Percentiles rank a stretch among this genome's conserved stretches.
These are phyloP conservation scores for Augiades crinisus DNA, from an alignment of 2,888 invertebrate species.

Conservation along the genomic window DNA sequence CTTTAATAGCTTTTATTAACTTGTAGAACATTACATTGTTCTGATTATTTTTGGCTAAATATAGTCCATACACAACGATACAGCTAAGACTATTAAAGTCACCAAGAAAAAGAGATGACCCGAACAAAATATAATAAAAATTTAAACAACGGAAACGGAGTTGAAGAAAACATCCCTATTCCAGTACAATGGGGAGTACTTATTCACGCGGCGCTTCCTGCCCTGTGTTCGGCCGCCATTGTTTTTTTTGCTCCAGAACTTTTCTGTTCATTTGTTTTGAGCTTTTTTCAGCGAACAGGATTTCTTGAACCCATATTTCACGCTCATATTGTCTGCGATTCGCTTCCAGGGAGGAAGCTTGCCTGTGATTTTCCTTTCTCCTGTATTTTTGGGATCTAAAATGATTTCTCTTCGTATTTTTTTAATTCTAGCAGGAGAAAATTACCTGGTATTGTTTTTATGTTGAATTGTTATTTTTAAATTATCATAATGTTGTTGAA, in stretches of 20 bases:
- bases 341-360: constrained; percentile 41
- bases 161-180: constrained; percentile 43
- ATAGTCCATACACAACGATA: no score
- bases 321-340: constrained; percentile 75
- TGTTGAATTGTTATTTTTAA: no score
- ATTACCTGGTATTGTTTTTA: no score
- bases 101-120: constrained; percentile 11
- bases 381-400: constrained; percentile 1
- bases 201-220: constrained; percentile 76
- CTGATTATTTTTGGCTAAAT: no score
- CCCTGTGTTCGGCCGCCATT: constrained; percentile 61
- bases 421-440: no score
- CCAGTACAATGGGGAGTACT: constrained; percentile 58
- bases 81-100: no score
- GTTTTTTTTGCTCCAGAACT: constrained; percentile 62
- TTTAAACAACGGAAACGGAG: constrained; percentile 39
- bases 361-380: constrained; percentile 1
- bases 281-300: constrained; percentile 66
- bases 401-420: not conserved
- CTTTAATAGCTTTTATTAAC: no score
- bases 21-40: no score
- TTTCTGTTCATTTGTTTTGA: constrained; percentile 75
- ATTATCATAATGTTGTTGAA: no score
- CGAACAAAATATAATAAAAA: constrained; percentile 21
- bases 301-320: constrained; percentile 80